These are phyloP conservation scores for Pseudocheirus occidentalis DNA, from an alignment of 2,797 vertebrate species.

Conservation along the genomic window DNA sequence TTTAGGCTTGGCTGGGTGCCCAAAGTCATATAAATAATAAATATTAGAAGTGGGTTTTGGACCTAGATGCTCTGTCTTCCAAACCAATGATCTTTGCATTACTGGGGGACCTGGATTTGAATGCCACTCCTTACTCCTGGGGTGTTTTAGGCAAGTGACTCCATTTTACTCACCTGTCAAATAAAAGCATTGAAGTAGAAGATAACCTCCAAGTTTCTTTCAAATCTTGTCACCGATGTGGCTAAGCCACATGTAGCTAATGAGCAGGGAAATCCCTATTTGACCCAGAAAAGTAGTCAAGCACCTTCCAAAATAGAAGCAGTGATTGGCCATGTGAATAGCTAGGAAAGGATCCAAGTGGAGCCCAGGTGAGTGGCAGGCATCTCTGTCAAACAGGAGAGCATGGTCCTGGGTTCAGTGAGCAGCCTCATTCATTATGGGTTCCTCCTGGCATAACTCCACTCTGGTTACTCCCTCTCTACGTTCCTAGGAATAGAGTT, in stretches of 20 bases:
- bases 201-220: neutral
- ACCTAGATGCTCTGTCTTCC: neutral
- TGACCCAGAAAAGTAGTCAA: neutral
- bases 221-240: neutral
- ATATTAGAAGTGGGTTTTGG: neutral
- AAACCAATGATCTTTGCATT: neutral
- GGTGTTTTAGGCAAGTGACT: neutral
- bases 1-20: neutral
- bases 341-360: neutral
- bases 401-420: neutral
- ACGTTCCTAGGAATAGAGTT: neutral
- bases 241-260: neutral
- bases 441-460: neutral
- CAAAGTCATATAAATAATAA: neutral
- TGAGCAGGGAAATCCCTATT: neutral
- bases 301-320: neutral
- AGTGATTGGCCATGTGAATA: neutral
- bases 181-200: neutral
- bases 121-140: neutral
- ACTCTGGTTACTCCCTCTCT: neutral
- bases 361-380: neutral
- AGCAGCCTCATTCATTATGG: neutral
- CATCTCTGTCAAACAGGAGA: neutral
- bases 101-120: neutral
- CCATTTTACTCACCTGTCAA: neutral